phyloP scores from a whole-genome alignment of 2,797 vertebrate genomes.

The Chelon labrosus region DNA sequence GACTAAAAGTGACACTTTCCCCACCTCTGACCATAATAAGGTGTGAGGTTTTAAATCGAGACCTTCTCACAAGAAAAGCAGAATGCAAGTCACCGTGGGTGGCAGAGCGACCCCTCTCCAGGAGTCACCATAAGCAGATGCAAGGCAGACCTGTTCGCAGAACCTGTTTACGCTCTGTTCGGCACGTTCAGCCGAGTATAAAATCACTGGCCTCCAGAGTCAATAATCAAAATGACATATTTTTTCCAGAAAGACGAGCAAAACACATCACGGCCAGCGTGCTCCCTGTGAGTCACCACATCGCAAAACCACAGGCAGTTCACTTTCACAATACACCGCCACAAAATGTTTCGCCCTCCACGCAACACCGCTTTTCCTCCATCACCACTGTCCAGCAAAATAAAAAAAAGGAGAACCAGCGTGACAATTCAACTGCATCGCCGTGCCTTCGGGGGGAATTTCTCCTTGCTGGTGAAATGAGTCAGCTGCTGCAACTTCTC shows the following conservation, averaged over 20 bases:
- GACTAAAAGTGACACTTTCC: slow-evolving; percentile 38
- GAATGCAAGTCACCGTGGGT: slow-evolving; percentile 46
- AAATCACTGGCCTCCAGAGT: slow-evolving; percentile 41
- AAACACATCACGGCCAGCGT: slow-evolving; percentile 53
- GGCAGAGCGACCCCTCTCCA: slow-evolving; percentile 27
- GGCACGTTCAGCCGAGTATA: slow-evolving; percentile 35
- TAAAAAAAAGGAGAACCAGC: not conserved
- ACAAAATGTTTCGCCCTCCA: slow-evolving; percentile 50
- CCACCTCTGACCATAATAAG: slow-evolving; percentile 56
- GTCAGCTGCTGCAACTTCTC: slow-evolving; percentile 61
- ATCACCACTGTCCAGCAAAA: slow-evolving; percentile 24
- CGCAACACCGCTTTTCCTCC: slow-evolving; percentile 41
- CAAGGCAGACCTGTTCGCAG: slow-evolving; percentile 34
- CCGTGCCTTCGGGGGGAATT: slow-evolving; percentile 32
- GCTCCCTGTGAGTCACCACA: slow-evolving; percentile 77
- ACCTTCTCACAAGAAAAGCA: slow-evolving; percentile 49
- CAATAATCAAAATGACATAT: slow-evolving; percentile 46
- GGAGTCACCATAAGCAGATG: not conserved
- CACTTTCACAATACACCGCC: slow-evolving; percentile 82
- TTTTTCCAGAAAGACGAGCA: slow-evolving; percentile 49
- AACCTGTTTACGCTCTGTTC: slow-evolving; percentile 21
- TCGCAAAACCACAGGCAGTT: slow-evolving; percentile 74
- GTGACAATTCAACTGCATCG: slow-evolving; percentile 7
- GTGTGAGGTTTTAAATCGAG: slow-evolving; percentile 55
- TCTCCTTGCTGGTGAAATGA: slow-evolving; percentile 33